phyloP scores from a whole-genome alignment of 2,113 vertebrate species.

The Phaetusa simplex region DNA sequence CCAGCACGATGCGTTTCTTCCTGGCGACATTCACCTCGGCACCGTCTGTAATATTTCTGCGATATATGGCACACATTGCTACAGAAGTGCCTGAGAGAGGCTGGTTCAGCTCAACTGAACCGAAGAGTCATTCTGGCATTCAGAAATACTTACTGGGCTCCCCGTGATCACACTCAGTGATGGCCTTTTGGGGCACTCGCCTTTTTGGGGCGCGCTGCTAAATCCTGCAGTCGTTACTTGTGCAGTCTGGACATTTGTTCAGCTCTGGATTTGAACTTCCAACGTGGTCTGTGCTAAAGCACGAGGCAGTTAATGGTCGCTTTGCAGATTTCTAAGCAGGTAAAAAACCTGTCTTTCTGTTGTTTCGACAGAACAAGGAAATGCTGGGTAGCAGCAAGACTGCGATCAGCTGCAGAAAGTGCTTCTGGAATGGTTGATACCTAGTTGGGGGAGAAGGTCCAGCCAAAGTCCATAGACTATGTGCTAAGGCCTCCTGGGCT shows the following conservation, averaged over 20 bases:
- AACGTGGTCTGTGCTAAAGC: rapidly evolving
- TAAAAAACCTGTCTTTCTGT: background rate
- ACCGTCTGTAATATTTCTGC: rapidly evolving
- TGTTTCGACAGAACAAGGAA: background rate
- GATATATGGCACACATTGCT: rapidly evolving
- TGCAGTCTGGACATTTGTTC: rapidly evolving
- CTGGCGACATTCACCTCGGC: rapidly evolving
- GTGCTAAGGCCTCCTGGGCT: background rate
- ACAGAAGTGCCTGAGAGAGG: background rate
- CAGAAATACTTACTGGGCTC: background rate
- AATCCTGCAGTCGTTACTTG: rapidly evolving
- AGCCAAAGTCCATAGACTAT: background rate
- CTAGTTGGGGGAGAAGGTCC: background rate
- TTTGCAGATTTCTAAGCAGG: background rate
- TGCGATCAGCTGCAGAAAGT: background rate
- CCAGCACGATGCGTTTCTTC: rapidly evolving
- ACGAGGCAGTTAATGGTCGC: rapidly evolving
- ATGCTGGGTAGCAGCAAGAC: background rate
- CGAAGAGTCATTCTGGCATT: background rate
- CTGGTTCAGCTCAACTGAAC: background rate
- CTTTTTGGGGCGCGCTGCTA: background rate
- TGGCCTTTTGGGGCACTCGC: background rate
- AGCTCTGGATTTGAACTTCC: background rate
- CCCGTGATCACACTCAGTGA: rapidly evolving
- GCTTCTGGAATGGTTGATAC: background rate